A percentile compares a stretch with the other conserved stretches of the same genome.
phyloP scores from a whole-genome alignment of 2,888 invertebrate genomes.

The Stenichneumon culpator region DNA sequence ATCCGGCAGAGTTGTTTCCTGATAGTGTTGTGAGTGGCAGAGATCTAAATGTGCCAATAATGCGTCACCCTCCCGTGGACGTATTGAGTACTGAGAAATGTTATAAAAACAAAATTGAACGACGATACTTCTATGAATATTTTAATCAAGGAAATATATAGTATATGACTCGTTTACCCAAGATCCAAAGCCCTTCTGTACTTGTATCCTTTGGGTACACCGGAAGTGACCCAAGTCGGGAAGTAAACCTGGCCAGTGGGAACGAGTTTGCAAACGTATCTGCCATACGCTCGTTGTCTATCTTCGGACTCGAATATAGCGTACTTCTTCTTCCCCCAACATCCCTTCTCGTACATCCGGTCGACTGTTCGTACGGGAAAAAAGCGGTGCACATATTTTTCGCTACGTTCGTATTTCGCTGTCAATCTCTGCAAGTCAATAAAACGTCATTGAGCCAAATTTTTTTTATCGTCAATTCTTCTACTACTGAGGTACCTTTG shows the following conservation, averaged over 20 bases:
- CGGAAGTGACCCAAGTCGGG: constrained; percentile 63
- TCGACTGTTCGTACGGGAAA: not conserved
- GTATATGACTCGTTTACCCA: no score
- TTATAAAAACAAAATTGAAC: no score
- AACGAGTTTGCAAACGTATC: constrained; percentile 62
- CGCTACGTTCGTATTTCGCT: not conserved
- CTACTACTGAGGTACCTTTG: no score
- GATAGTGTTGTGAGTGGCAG: no score
- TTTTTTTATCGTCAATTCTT: no score
- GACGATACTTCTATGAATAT: not conserved
- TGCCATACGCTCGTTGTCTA: constrained; percentile 46
- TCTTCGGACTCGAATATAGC: constrained; percentile 57
- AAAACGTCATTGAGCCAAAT: not conserved
- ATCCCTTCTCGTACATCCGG: constrained; percentile 63
- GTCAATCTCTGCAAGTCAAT: not conserved
- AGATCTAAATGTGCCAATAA: no score
- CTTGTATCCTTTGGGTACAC: constrained; percentile 66
- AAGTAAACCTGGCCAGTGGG: constrained; percentile 41
- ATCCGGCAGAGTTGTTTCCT: no score
- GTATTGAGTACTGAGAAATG: no score
- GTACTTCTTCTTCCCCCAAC: constrained; percentile 51
- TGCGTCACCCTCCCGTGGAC: no score
- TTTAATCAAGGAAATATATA: no score
- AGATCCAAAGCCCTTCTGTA: constrained; percentile 70
- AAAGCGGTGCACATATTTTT: not conserved